Evolutionary conservation across 2,113 vertebrate genomes (phyloP).

Genomic region (Progne subis): DNA sequence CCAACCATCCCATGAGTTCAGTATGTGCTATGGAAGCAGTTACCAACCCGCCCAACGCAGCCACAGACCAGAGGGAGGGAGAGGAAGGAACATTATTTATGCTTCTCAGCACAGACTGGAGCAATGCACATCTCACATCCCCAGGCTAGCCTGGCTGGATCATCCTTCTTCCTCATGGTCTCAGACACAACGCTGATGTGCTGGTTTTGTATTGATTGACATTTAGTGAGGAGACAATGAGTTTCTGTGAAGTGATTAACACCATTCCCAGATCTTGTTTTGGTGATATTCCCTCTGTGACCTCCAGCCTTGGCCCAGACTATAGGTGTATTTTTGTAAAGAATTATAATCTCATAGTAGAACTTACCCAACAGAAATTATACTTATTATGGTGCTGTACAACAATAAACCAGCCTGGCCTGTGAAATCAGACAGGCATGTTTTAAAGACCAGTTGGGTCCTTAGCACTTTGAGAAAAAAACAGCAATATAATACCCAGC

Average conservation of each 20-base stretch:
- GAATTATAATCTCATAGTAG: background rate
- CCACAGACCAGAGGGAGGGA: fast-evolving
- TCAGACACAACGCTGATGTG: background rate
- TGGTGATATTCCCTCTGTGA: background rate
- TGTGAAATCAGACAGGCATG: background rate
- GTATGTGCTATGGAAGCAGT: fast-evolving
- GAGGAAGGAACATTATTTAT: background rate
- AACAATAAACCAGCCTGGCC: background rate
- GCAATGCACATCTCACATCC: background rate
- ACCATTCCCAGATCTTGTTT: background rate
- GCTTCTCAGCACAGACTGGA: background rate
- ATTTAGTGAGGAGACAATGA: background rate
- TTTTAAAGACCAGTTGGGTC: background rate
- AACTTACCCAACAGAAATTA: background rate
- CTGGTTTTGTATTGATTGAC: background rate
- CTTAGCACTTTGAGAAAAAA: background rate
- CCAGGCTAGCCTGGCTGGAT: background rate
- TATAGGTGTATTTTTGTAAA: background rate
- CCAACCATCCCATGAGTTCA: fast-evolving
- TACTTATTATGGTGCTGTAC: background rate
- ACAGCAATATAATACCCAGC: background rate
- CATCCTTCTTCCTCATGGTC: background rate
- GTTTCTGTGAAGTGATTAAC: background rate
- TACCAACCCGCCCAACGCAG: background rate
- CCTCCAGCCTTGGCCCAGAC: fast-evolving